phyloP scores from a whole-genome alignment of 2,113 vertebrate species.

The Lichenostomus cassidix region DNA sequence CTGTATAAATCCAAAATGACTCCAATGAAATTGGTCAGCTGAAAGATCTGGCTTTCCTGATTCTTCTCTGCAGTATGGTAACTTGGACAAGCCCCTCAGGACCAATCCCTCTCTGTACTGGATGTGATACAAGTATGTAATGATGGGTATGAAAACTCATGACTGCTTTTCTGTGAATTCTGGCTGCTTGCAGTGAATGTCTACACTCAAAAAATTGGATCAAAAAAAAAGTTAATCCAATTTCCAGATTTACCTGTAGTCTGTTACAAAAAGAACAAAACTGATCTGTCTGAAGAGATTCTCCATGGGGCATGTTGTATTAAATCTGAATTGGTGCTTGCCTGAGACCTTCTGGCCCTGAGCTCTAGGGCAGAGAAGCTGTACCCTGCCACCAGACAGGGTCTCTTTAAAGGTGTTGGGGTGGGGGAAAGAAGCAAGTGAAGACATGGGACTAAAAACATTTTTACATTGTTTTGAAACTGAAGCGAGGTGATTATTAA shows the following conservation, averaged over 20 bases:
- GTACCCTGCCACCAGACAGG: neutral
- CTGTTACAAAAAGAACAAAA: neutral
- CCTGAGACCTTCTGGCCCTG: neutral
- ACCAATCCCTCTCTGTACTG: neutral
- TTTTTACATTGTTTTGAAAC: constrained; percentile 42
- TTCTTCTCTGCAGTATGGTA: neutral
- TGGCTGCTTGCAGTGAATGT: neutral
- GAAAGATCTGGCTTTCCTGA: neutral
- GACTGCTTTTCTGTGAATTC: constrained; percentile 34
- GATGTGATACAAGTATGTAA: neutral
- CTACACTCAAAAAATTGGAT: neutral
- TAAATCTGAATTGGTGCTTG: neutral
- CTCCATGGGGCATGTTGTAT: neutral
- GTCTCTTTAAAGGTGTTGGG: neutral
- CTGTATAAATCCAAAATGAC: neutral
- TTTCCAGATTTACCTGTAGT: constrained; percentile 50
- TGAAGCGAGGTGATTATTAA: constrained; percentile 12
- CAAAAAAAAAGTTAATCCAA: constrained; percentile 5
- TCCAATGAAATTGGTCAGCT: neutral
- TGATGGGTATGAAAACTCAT: constrained; percentile 3
- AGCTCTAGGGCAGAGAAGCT: neutral
- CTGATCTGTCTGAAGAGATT: neutral
- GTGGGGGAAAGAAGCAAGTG: neutral
- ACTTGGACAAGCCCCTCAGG: neutral
- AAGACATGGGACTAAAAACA: neutral